These are phyloP conservation scores for Acrobasis repandana DNA, from an alignment of 2,888 invertebrate species.

Conservation along the genomic window DNA sequence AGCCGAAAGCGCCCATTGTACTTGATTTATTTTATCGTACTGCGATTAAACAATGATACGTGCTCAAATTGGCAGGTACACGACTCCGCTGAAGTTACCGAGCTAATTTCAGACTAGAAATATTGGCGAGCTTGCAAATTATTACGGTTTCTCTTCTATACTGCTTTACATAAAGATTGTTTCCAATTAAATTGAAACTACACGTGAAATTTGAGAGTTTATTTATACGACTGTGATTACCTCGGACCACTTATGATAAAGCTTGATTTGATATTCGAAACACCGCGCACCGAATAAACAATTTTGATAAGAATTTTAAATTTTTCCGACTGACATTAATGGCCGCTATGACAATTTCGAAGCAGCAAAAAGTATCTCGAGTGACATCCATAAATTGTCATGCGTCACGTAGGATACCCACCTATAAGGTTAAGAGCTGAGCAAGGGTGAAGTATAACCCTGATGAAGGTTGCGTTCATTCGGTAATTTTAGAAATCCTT, in stretches of 20 bases:
- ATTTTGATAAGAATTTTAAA: too few relatives aligned
- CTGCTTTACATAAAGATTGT: not conserved
- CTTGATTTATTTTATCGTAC: slow-evolving; percentile 22
- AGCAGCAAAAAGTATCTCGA: too few relatives aligned
- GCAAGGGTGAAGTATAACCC: too few relatives aligned
- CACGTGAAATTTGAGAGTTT: not conserved
- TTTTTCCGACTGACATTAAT: too few relatives aligned
- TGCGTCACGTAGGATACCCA: too few relatives aligned
- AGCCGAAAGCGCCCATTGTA: slow-evolving; percentile 27
- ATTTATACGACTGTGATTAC: not conserved
- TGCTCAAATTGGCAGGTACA: slow-evolving; percentile 17
- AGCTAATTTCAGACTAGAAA: slow-evolving; percentile 7
- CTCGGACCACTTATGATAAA: not conserved
- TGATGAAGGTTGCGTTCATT: too few relatives aligned
- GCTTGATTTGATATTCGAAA: too few relatives aligned
- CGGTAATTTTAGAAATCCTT: too few relatives aligned
- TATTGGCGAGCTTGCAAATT: not conserved
- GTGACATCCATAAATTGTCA: too few relatives aligned
- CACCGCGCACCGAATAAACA: too few relatives aligned
- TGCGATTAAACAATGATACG: slow-evolving; percentile 16
- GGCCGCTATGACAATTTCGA: too few relatives aligned
- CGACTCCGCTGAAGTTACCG: slow-evolving; percentile 1
- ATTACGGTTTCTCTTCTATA: slow-evolving; percentile 15
- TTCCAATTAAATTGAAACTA: slow-evolving; percentile 1
- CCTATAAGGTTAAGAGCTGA: too few relatives aligned